Evolutionary conservation across 1,140 invertebrate genomes (phyloP).

Genomic region (Papilio xuthus): DNA sequence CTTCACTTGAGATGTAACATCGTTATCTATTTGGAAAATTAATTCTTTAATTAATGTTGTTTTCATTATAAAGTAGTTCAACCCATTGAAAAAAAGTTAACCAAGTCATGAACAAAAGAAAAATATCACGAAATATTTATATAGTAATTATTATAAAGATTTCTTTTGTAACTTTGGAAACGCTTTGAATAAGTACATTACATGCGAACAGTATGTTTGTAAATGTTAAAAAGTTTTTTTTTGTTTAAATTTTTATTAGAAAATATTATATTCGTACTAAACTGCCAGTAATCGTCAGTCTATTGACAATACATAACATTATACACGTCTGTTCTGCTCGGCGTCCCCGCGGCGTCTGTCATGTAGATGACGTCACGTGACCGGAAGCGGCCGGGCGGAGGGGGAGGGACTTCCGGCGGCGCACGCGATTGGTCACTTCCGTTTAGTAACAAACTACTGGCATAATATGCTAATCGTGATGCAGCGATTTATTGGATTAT

Average conservation of each 20-base stretch:
- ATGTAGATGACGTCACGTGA: slow-evolving; percentile 80
- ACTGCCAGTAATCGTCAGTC: slow-evolving; percentile 58
- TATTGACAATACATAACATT: slow-evolving; percentile 59
- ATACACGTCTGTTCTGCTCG: slow-evolving; percentile 55
- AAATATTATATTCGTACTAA: slow-evolving; percentile 33
- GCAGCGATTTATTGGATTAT: slow-evolving; percentile 75
- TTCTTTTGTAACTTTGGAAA: too few relatives aligned
- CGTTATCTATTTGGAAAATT: slow-evolving; percentile 28
- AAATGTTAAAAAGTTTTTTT: neutral
- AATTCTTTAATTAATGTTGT: neutral
- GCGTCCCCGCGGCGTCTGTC: slow-evolving; percentile 64
- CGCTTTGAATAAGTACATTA: too few relatives aligned
- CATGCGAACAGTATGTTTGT: too few relatives aligned
- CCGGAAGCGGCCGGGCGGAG: slow-evolving; percentile 72
- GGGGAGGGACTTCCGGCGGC: slow-evolving; percentile 71
- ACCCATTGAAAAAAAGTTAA: neutral
- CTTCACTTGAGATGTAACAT: slow-evolving; percentile 2
- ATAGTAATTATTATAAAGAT: too few relatives aligned
- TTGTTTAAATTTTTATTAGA: neutral
- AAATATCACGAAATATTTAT: too few relatives aligned
- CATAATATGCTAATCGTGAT: slow-evolving; percentile 79
- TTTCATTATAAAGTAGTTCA: neutral
- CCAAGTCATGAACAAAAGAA: too few relatives aligned
- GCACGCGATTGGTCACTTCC: slow-evolving; percentile 80
- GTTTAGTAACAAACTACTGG: slow-evolving; percentile 69